Evolutionary conservation across 2,113 vertebrate genomes (phyloP).

Genomic region (Labeo rohita): DNA sequence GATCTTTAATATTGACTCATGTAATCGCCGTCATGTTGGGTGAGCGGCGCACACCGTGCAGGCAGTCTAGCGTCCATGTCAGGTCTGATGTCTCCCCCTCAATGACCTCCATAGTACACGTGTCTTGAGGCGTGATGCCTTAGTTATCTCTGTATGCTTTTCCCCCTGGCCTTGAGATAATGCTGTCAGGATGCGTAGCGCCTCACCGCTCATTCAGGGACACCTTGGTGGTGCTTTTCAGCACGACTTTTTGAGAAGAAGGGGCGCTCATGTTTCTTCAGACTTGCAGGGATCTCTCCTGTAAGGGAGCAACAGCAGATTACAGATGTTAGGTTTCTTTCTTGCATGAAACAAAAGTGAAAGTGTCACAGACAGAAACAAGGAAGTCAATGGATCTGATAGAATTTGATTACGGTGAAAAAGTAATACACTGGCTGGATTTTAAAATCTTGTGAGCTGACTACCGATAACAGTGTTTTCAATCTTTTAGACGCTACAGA

Average conservation of each 20-base stretch:
- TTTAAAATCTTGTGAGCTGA: background rate
- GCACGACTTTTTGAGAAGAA: constrained; percentile 96
- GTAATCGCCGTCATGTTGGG: constrained; percentile 48
- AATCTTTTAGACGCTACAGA: background rate
- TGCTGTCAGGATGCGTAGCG: constrained; percentile 78
- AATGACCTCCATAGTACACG: constrained; percentile 63
- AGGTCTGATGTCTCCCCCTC: constrained; percentile 64
- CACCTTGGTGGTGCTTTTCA: constrained; percentile 99
- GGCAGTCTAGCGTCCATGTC: constrained; percentile 64
- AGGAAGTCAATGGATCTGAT: background rate
- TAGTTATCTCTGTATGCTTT: constrained; percentile 62
- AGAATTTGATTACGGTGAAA: background rate
- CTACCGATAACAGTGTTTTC: background rate
- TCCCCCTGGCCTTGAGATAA: constrained; percentile 68
- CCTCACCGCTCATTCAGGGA: constrained; percentile 99
- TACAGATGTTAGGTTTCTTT: background rate
- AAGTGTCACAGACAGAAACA: background rate
- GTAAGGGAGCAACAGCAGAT: background rate
- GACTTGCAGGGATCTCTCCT: constrained; percentile 59
- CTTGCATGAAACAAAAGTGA: background rate
- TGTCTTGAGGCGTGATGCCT: constrained; percentile 64
- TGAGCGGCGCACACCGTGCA: constrained; percentile 69
- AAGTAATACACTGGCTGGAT: background rate
- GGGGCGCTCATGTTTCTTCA: constrained; percentile 89
- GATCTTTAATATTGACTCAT: background rate